phyloP scores from a whole-genome alignment of 1,140 invertebrate genomes.

The Lethocerus indicus region DNA sequence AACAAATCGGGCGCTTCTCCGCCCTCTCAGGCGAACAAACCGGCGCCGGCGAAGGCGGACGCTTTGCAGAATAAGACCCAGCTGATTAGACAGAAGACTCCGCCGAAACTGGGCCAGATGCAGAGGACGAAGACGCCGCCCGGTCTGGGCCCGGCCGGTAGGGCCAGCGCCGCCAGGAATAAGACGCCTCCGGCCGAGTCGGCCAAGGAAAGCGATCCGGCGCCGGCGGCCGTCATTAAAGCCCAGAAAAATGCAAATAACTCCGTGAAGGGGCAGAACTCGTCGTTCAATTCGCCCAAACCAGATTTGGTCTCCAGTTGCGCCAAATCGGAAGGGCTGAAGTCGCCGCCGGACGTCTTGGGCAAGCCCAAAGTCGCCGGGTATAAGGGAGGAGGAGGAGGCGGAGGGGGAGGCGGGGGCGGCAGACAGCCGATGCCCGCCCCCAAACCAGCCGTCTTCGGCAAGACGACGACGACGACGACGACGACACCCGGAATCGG shows the following conservation, averaged over 20 bases:
- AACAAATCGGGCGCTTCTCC: constrained; percentile 16
- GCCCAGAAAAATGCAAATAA: constrained; percentile 13
- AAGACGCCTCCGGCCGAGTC: constrained; percentile 26
- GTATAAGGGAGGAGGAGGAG: no score
- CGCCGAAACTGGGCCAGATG: constrained; percentile 21
- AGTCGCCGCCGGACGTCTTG: constrained; percentile 41
- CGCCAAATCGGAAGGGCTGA: constrained; percentile 26
- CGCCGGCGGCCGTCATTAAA: constrained; percentile 25
- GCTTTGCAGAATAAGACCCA: no score
- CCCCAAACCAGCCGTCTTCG: constrained; percentile 18
- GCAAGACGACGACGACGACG: constrained; percentile 20
- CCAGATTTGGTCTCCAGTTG: constrained; percentile 55
- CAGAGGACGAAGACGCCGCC: constrained; percentile 17
- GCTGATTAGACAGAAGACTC: no score
- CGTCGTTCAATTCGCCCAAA: constrained; percentile 26
- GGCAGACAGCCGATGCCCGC: constrained; percentile 18
- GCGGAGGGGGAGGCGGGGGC: constrained; percentile 5
- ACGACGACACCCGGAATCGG: constrained; percentile 22
- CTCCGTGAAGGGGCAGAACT: constrained; percentile 23
- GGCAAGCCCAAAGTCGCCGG: constrained; percentile 17
- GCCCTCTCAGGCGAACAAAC: no score
- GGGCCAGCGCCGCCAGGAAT: constrained; percentile 15
- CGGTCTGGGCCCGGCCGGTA: constrained; percentile 3
- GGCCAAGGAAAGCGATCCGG: no score
- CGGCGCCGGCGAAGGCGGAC: no score